These are phyloP conservation scores for Folsomia candida DNA, from an alignment of 2,888 invertebrate species.

Conservation along the genomic window DNA sequence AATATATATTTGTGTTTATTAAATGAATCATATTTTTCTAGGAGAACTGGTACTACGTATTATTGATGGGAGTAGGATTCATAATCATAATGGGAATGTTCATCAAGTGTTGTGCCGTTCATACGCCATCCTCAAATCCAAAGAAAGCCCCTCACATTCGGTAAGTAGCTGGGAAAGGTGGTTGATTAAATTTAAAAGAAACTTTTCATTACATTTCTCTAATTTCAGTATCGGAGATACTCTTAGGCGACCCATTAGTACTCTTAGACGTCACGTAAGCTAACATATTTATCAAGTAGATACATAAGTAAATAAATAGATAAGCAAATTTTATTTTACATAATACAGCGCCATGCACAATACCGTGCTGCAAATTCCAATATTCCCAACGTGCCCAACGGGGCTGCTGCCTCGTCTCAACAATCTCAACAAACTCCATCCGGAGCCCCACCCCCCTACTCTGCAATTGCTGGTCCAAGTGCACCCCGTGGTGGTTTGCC, in stretches of 20 bases:
- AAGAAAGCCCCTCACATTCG: conserved; percentile 92
- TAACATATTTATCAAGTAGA: neutral
- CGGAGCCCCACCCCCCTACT: conserved; percentile 51
- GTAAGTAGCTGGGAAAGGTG: no score
- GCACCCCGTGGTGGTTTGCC: conserved; percentile 58
- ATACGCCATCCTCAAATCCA: conserved; percentile 98
- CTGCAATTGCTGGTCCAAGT: conserved; percentile 51
- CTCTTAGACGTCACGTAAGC: conserved; percentile 78
- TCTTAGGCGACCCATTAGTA: conserved; percentile 84
- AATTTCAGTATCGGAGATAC: conserved; percentile 72
- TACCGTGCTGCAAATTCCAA: conserved; percentile 48
- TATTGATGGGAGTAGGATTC: conserved; percentile 79
- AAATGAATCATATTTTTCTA: conserved; percentile 51
- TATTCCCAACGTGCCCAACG: conserved; percentile 35
- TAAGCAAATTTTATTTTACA: no score
- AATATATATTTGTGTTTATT: neutral
- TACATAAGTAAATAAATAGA: neutral
- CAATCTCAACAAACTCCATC: conserved; percentile 52
- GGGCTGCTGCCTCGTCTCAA: conserved; percentile 38
- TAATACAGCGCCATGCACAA: conserved; percentile 43
- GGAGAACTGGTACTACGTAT: conserved; percentile 93
- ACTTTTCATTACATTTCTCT: no score
- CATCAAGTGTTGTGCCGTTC: conserved; percentile 99
- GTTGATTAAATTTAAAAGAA: no score
- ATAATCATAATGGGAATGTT: conserved; percentile 96